Evolutionary conservation across 2,888 invertebrate genomes (phyloP).

Genomic region (Euplexia lucipara): DNA sequence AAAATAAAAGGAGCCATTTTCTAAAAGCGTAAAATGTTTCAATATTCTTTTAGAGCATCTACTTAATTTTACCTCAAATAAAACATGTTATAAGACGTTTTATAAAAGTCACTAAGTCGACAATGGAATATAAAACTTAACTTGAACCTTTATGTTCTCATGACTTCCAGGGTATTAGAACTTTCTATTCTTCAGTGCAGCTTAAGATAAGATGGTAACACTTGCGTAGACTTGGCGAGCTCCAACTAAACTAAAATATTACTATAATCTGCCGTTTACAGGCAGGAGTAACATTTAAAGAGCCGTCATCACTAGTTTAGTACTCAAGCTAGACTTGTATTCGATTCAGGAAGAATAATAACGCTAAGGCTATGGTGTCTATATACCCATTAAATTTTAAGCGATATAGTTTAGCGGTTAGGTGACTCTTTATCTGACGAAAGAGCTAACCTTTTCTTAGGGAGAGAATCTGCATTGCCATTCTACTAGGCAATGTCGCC

Average conservation of each 20-base stretch:
- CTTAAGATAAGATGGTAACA: slow-evolving; percentile 31
- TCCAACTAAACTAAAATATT: slow-evolving; percentile 30
- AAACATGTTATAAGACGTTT: slow-evolving; percentile 43
- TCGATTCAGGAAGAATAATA: too few relatives aligned
- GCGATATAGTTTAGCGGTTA: too few relatives aligned
- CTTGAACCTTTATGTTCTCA: slow-evolving; percentile 39
- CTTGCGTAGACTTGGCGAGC: background rate
- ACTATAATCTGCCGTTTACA: background rate
- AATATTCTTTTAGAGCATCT: slow-evolving; percentile 33
- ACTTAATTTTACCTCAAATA: slow-evolving; percentile 44
- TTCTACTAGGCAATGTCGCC: too few relatives aligned
- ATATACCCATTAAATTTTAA: too few relatives aligned
- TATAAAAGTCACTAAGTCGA: slow-evolving; percentile 25
- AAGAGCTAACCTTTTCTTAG: too few relatives aligned
- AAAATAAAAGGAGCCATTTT: slow-evolving; percentile 24
- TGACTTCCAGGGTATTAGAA: slow-evolving; percentile 35
- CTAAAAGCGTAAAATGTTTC: slow-evolving; percentile 23
- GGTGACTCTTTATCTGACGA: too few relatives aligned
- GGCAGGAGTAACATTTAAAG: background rate
- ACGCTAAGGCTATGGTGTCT: too few relatives aligned
- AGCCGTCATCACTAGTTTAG: background rate
- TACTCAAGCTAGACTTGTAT: background rate
- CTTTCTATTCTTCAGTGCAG: slow-evolving; percentile 28
- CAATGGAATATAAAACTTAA: slow-evolving; percentile 51
- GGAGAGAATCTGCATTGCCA: too few relatives aligned